Percentiles rank a stretch among this genome's conserved stretches.
Conservation (phyloP, 1,140 invertebrate genomes). For the Lamellibrachia luymesi region DNA sequence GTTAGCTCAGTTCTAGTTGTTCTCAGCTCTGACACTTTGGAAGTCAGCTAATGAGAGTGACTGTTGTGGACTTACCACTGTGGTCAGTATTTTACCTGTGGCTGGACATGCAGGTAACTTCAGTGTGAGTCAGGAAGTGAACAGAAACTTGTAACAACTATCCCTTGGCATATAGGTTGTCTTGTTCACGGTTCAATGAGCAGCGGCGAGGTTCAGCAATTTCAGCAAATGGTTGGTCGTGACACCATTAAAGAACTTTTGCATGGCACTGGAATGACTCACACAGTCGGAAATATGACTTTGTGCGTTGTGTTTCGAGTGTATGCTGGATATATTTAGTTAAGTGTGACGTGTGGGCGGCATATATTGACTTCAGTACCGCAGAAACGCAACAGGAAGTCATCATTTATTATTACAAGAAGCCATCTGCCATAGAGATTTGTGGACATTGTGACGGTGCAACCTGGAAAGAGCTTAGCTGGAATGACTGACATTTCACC, state of each 20-base stretch:
- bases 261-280: not conserved
- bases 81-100: not conserved
- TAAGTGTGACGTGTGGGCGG: not conserved
- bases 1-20: not conserved
- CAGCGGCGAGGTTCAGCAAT: not conserved
- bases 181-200: not conserved
- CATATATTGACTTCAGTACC: not conserved
- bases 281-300: not conserved
- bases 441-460: not conserved
- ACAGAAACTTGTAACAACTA: not conserved
- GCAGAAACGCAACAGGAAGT: not conserved
- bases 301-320: not conserved
- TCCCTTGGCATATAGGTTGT: not conserved
- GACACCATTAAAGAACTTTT: not conserved
- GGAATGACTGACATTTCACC: not conserved
- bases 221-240: not conserved
- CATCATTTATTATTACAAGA: not conserved
- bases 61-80: not conserved
- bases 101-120: not conserved
- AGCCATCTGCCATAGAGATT: not conserved
- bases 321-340: not conserved
- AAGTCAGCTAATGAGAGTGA: not conserved
- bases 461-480: not conserved
- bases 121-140: not conserved
- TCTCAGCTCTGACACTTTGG: not conserved